Conservation (phyloP, 1,140 invertebrate genomes). For the Aphidius ervi region DNA sequence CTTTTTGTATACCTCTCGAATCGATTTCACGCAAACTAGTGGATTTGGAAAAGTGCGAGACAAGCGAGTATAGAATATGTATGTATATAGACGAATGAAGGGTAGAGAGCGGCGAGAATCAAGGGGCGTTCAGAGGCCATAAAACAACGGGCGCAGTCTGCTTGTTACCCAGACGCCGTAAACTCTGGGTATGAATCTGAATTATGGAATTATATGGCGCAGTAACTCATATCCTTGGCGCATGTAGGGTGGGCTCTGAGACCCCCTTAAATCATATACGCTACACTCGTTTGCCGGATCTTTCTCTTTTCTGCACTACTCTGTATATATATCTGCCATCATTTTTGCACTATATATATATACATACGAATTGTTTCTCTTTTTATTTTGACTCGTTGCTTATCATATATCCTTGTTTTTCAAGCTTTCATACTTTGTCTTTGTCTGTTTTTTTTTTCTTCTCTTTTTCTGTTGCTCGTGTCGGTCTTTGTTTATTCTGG, state of each 20-base stretch:
- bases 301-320: conserved; percentile 22
- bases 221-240: conserved; percentile 43
- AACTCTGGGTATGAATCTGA: conserved; percentile 45
- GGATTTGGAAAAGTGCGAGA: conserved; percentile 21
- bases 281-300: conserved; percentile 37
- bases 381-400: too few species aligned
- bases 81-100: conserved; percentile 7
- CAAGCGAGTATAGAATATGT: not conserved
- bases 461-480: too few species aligned
- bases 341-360: not conserved
- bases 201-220: conserved; percentile 46
- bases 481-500: too few species aligned
- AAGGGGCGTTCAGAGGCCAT: conserved; percentile 27
- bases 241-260: conserved; percentile 34
- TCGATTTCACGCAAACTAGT: conserved; percentile 21
- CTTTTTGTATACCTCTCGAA: not conserved
- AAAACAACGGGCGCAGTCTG: conserved; percentile 44
- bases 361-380: not conserved
- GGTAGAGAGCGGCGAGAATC: conserved; percentile 11
- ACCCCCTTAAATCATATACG: conserved; percentile 39
- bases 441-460: not conserved
- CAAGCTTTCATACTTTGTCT: too few species aligned
- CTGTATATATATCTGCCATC: conserved; percentile 9
- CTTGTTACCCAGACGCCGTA: conserved; percentile 45
- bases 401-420: not conserved